A percentile compares a stretch with the other conserved stretches of the same genome.
phyloP scores from a whole-genome alignment of 1,140 invertebrate species.

The Leptinotarsa lineolata region DNA sequence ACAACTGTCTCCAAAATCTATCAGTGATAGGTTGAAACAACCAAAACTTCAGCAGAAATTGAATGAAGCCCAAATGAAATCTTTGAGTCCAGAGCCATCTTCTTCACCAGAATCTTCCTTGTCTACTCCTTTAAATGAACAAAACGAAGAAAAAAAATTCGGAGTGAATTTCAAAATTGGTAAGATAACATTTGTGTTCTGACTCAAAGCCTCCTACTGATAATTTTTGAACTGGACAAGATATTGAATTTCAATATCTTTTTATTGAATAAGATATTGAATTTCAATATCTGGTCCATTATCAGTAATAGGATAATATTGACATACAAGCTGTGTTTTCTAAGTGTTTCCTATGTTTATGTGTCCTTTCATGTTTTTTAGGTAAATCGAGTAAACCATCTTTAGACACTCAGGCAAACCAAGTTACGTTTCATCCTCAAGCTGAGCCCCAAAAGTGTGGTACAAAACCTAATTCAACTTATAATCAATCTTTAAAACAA shows the following conservation, averaged over 20 bases:
- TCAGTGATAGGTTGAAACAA: conserved; percentile 53
- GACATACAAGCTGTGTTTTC: no score
- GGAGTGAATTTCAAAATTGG: conserved; percentile 42
- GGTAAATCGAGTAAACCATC: conserved; percentile 20
- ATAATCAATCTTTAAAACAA: conserved; percentile 80
- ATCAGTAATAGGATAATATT: no score
- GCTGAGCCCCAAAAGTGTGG: background rate
- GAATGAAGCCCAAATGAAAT: conserved; percentile 36
- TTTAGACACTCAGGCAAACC: conserved; percentile 44
- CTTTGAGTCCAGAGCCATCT: conserved; percentile 42
- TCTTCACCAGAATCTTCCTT: conserved; percentile 13
- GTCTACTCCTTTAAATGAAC: conserved; percentile 17
- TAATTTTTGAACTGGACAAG: background rate
- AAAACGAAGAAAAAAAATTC: conserved; percentile 27
- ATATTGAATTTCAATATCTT: no score
- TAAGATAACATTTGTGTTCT: conserved; percentile 1
- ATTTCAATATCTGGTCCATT: no score
- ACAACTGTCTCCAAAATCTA: conserved; percentile 41
- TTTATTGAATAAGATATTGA: no score
- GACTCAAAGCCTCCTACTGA: background rate
- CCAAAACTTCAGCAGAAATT: conserved; percentile 50
- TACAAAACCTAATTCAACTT: conserved; percentile 28
- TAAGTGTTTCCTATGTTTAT: no score
- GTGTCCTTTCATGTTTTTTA: background rate
- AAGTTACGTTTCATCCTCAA: background rate